These are phyloP conservation scores for Hemibagrus guttatus DNA, from an alignment of 2,797 vertebrate genomes.

Conservation along the genomic window DNA sequence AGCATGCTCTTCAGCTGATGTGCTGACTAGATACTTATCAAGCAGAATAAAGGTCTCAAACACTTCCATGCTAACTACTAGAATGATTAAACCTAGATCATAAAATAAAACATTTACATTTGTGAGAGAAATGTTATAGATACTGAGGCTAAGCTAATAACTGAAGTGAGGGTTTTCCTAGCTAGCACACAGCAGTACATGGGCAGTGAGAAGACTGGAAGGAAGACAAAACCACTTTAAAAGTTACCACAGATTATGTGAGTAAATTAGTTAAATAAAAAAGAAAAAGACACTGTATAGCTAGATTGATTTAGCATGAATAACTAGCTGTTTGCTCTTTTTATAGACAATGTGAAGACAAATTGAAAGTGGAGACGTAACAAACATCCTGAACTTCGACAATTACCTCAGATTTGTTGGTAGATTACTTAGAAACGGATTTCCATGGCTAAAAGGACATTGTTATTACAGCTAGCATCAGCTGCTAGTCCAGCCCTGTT, in stretches of 20 bases:
- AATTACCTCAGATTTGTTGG: background rate
- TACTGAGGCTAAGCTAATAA: background rate
- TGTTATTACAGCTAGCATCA: background rate
- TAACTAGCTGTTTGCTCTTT: background rate
- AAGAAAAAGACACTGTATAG: background rate
- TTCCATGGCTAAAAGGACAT: background rate
- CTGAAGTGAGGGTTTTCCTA: background rate
- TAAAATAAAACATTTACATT: background rate
- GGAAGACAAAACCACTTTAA: background rate
- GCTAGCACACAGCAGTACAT: background rate
- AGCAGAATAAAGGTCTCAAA: background rate
- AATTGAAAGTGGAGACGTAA: too few relatives aligned
- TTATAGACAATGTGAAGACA: background rate
- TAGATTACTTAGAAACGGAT: background rate
- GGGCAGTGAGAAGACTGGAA: background rate
- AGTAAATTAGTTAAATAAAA: background rate
- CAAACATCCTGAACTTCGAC: background rate
- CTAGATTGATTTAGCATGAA: background rate
- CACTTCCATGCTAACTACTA: background rate
- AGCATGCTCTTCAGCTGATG: background rate
- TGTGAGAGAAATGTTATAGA: background rate
- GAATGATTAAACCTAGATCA: background rate
- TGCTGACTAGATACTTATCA: background rate
- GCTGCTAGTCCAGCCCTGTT: background rate
- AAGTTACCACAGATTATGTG: background rate